Evolutionary conservation across 2,113 vertebrate species (phyloP), one percentile per base, ranked within the genome.

Genomic region (Anolis sagrei): DNA sequence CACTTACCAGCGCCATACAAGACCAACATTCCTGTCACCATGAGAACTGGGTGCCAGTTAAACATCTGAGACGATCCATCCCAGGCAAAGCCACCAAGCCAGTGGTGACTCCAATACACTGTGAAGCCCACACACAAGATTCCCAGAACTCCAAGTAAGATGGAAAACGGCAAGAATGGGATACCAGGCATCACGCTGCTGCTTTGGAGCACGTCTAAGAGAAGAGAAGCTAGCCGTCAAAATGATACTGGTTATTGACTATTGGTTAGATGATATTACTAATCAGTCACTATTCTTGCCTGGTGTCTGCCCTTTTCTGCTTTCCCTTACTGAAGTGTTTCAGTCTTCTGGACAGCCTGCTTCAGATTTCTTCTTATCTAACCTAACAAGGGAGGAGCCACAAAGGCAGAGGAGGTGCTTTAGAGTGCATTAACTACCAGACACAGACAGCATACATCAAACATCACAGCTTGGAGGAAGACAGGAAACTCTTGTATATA

Each of bases 1-100:
- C 3, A 72, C 97, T 96, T 93, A 99, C 98, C 98, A 25, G 96
- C 95, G 0, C 98, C 97, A 0, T 98, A 98, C 7, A 98, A 84
- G 82, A 98, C 97, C 93, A 99, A 95, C 95, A 98, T 76, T 1
- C 98, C 97, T 0, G 96, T 85, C 25, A 98, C 97, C 98, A 99
- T 99, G 88, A 98, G 95, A 62, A 98, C 96, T 0, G 98, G 98
- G 91, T 99, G 98, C 97, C 98, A 99, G 96, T 99, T 99, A 94
- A 99, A 99, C 34, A 94, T 97, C 36, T 27, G 85, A 1, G 2
- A 0, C 0, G 95, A 90, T 49, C 97, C 95, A 0, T 98, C 96
- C 98, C 96, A 98, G 72, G 97, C 96, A 1, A 99, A 98, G 23
- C 98, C 98, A 0, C 95, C 96, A 0, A 95, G 97, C 97, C 98